Evolutionary conservation across 2,113 vertebrate genomes (phyloP).

Genomic region (Hippolais icterina): DNA sequence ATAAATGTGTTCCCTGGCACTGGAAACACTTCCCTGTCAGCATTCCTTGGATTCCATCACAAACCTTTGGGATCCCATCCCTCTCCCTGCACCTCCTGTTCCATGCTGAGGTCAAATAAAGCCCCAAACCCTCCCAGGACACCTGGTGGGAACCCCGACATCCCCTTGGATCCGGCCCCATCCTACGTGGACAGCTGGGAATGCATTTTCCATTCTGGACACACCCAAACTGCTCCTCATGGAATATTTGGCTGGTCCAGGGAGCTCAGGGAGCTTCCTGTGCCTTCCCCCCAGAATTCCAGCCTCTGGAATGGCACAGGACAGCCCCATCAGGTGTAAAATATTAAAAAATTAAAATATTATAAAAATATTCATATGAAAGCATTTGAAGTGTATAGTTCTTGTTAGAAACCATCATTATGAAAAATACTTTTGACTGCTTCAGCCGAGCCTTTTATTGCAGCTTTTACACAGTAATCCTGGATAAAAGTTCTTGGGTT

Average conservation of each 20-base stretch:
- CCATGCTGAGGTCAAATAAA: not conserved
- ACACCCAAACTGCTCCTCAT: not conserved
- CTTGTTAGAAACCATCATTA: not conserved
- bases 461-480: not conserved
- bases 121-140: not conserved
- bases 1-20: fast-evolving
- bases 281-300: not conserved
- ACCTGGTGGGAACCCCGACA: fast-evolving
- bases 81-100: not conserved
- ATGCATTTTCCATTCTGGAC: not conserved
- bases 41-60: not conserved
- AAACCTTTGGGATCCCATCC: not conserved
- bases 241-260: not conserved
- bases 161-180: fast-evolving
- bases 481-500: not conserved
- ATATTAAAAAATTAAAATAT: too few relatives aligned
- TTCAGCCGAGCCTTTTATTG: not conserved
- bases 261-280: not conserved
- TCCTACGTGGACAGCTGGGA: fast-evolving
- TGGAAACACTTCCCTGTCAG: not conserved
- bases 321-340: not conserved
- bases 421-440: not conserved
- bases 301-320: not conserved
- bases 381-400: not conserved
- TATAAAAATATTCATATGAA: not conserved